phyloP scores from a whole-genome alignment of 2,797 vertebrate genomes.

The Triplophysa bombifrons region DNA sequence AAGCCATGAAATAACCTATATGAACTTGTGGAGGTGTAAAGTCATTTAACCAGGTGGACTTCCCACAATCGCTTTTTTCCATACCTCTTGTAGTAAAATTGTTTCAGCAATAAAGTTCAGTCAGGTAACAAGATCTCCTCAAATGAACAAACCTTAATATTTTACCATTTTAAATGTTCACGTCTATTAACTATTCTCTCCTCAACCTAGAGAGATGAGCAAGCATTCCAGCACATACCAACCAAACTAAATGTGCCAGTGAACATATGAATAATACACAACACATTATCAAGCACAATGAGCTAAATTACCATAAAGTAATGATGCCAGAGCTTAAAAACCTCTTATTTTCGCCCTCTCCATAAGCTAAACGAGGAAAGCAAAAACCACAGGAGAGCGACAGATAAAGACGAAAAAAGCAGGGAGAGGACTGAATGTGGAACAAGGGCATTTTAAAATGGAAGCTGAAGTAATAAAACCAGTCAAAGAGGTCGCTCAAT shows the following conservation, averaged over 20 bases:
- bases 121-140: neutral
- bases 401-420: slow-evolving; percentile 13
- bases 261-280: neutral
- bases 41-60: neutral
- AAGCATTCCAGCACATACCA: neutral
- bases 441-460: slow-evolving; percentile 24
- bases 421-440: slow-evolving; percentile 5
- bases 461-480: slow-evolving; percentile 7
- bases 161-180: neutral
- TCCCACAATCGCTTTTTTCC: slow-evolving; percentile 1
- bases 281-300: slow-evolving; percentile 16
- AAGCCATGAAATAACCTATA: slow-evolving; percentile 11
- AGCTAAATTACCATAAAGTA: slow-evolving; percentile 28
- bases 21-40: slow-evolving; percentile 21
- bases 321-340: slow-evolving; percentile 11
- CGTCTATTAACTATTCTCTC: neutral
- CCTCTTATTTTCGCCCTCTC: slow-evolving; percentile 32
- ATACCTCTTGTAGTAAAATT: neutral
- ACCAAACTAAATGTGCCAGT: neutral
- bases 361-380: slow-evolving; percentile 18
- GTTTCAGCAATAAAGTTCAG: neutral
- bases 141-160: neutral
- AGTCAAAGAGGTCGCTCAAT: slow-evolving; percentile 36
- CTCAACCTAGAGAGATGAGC: neutral
- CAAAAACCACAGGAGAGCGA: slow-evolving; percentile 14